Evolutionary conservation across 1,140 invertebrate genomes (phyloP).

Genomic region (Stratiolaelaps scimitus): DNA sequence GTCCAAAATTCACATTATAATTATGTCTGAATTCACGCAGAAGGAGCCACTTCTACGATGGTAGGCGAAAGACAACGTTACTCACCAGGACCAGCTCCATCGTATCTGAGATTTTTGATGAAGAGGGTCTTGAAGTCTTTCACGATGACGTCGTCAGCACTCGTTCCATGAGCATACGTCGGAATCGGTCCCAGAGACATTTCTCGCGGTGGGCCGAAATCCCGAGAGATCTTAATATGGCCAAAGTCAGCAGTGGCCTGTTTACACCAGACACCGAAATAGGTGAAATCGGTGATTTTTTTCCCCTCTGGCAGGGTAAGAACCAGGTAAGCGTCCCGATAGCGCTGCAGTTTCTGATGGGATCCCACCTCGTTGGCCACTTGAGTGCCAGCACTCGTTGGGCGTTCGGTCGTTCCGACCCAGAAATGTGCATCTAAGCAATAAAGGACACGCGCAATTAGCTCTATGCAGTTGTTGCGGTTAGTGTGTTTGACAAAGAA

Average conservation of each 20-base stretch:
- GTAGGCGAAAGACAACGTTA: constrained; percentile 20
- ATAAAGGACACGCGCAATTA: constrained; percentile 9
- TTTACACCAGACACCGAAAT: constrained; percentile 73
- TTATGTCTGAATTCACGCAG: too few relatives aligned
- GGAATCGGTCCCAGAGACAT: constrained; percentile 33
- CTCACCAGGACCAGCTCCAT: constrained; percentile 52
- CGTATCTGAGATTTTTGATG: constrained; percentile 58
- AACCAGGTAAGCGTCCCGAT: constrained; percentile 71
- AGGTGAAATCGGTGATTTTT: constrained; percentile 68
- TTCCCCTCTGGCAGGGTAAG: constrained; percentile 64
- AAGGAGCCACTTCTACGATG: too few relatives aligned
- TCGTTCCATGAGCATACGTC: constrained; percentile 49
- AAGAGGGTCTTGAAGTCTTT: constrained; percentile 65
- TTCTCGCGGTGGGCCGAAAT: constrained; percentile 47
- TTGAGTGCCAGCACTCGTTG: constrained; percentile 61
- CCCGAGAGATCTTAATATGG: constrained; percentile 58
- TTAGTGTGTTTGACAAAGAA: too few relatives aligned
- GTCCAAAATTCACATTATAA: too few relatives aligned
- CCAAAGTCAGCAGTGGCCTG: constrained; percentile 81
- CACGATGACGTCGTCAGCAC: constrained; percentile 58
- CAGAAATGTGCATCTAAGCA: constrained; percentile 64
- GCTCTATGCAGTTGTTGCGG: constrained; percentile 18
- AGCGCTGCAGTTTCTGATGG: constrained; percentile 54
- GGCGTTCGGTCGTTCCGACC: constrained; percentile 61
- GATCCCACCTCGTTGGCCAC: constrained; percentile 53